phyloP scores from a whole-genome alignment of 2,113 vertebrate species.

The Corapipo altera region DNA sequence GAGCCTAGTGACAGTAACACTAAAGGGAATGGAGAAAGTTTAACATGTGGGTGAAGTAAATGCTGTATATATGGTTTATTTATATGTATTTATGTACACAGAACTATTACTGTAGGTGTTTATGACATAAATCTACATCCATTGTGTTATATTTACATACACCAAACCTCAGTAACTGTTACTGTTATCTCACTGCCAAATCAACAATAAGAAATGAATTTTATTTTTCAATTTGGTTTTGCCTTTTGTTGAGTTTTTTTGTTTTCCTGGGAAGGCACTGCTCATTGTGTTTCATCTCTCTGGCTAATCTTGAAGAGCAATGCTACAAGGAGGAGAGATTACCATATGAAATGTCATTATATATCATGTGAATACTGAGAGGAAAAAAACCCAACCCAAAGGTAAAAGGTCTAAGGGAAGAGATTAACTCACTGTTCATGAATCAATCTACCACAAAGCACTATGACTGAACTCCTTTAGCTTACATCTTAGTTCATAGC shows the following conservation, averaged over 20 bases:
- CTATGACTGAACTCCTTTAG: neutral
- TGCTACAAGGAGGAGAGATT: conserved; percentile 57
- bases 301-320: conserved; percentile 61
- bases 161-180: neutral
- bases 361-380: conserved; percentile 54
- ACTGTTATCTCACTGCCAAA: conserved; percentile 19
- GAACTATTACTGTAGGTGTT: neutral
- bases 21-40: conserved; percentile 32
- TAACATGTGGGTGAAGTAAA: neutral
- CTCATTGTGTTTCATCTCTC: conserved; percentile 21
- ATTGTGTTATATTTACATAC: neutral
- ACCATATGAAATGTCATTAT: conserved; percentile 72
- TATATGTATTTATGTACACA: neutral
- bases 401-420: conserved; percentile 36
- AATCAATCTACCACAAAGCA: conserved; percentile 27
- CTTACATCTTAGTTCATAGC: conserved; percentile 33
- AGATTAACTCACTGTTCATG: conserved; percentile 54
- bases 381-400: neutral
- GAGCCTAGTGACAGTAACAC: conserved; percentile 10
- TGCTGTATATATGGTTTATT: neutral
- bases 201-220: conserved; percentile 10
- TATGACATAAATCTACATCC: neutral
- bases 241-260: neutral
- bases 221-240: neutral
- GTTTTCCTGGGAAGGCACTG: neutral